Base-by-base conservation (phyloP, 2,888 invertebrate species). In the Hemaris fuciformis region DNA sequence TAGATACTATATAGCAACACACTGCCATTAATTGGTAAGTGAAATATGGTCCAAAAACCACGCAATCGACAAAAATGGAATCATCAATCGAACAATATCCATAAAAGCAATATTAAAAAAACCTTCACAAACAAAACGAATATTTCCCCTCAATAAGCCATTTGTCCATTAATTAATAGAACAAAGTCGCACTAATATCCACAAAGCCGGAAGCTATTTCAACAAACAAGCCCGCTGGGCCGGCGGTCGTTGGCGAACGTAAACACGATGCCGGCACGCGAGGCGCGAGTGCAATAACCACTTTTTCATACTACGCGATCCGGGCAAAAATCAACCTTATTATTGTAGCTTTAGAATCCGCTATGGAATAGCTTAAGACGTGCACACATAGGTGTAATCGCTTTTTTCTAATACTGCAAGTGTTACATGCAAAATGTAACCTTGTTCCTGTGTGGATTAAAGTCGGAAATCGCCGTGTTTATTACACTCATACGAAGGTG, bases 351-450 rank as follows among this genome's bases (percentile, higher is more conserved):
- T 59, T 59, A 59, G 27, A 59, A 43, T 43, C 27, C 58, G 27
- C 18, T 25, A 27, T 18, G 58, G 27, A 18, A 4, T 18, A 53
- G 27, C 31, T 10, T 18, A 31, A 53, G 53, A 53, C 48, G 6
- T 27, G 8, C 10, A 53, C 27, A 53, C 53, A 53, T 15, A 18
- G 27, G 53, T 53, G 31, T 53, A 53, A 53, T 53, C 2, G 48
- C 48, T 15, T 48, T 27, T n/a, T 48, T 53, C 38, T 18, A 53
- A 53, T 48, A 62, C 42, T 67, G 74, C 77, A 79, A 75, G 78
- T 80, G 70, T 78, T 72, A 58, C 23, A 15, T 31, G 53, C 53
- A 20, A 53, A 53, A 53, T 53, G 53, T 31, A 31, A 31, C 53
- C 31, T 53, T 53, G 18, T 53, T 18, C 8, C 15, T 31, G 18